Evolutionary conservation across 2,113 vertebrate genomes (phyloP).

Genomic region (Elgaria multicarinata): DNA sequence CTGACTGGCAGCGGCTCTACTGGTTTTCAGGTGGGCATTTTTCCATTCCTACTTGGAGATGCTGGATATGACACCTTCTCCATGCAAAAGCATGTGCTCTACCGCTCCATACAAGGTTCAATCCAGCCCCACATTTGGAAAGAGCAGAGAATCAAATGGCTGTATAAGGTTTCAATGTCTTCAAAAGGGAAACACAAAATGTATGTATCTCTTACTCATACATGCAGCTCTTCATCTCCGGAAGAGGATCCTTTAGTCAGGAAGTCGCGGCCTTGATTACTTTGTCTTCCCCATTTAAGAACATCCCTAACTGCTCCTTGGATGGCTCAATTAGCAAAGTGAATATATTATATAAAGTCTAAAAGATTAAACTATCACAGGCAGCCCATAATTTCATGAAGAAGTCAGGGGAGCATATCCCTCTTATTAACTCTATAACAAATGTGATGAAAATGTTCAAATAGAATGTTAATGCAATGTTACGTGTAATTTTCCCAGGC

Average conservation of each 20-base stretch:
- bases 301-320: constrained; percentile 87
- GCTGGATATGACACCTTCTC: too few relatives aligned
- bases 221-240: constrained; percentile 64
- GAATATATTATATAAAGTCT: constrained; percentile 98
- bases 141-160: not conserved
- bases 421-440: constrained; percentile 99
- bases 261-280: constrained; percentile 81
- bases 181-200: constrained; percentile 28
- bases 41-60: too few relatives aligned
- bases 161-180: not conserved
- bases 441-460: constrained; percentile 99
- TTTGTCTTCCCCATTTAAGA: constrained; percentile 85
- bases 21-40: too few relatives aligned
- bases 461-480: constrained; percentile 99
- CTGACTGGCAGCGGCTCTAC: too few relatives aligned
- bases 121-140: not conserved
- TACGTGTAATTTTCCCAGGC: constrained; percentile 97
- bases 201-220: constrained; percentile 17
- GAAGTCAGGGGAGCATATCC: constrained; percentile 99
- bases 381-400: constrained; percentile 99
- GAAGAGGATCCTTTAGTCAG: constrained; percentile 77
- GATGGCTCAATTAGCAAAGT: constrained; percentile 96
- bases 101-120: too few relatives aligned
- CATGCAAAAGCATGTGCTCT: too few relatives aligned
- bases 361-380: constrained; percentile 99